Evolutionary conservation across 2,888 invertebrate species (phyloP), one percentile per base, ranked within the genome.

Genomic region (Catocala fraxini): DNA sequence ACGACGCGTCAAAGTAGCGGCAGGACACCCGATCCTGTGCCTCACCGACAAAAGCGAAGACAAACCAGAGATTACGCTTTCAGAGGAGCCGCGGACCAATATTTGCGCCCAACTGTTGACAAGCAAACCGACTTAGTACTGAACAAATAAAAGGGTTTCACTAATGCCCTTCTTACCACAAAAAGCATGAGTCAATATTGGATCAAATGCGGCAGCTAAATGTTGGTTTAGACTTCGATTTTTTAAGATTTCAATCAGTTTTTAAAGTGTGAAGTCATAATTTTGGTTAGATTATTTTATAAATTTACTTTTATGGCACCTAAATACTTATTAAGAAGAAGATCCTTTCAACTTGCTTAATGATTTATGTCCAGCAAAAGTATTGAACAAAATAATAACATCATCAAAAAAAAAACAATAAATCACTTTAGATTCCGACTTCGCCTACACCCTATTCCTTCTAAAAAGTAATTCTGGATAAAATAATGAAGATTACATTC

Each of bases 121-220:
- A 91, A 85, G 92, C 87, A 92, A 93, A 93, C 93, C 91, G 92
- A 89, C 93, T 94, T 92, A 93, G 88, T 86, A 79, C 86, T 83
- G 84, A 75, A 89, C 86, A 89, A 92, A 93, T 90, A 93, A 85
- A 92, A 93, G 93, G 94, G 93, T 90, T 91, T 77, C 91, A 89
- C 91, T 92, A 93, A 93, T 93, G 93, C 91, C 92, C 92, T 92
- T 93, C 93, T 93, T 92, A 91, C 89, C 80, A 91, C 89, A 93
- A 92, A 92, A 92, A 91, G 91, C 88, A 82, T 87, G 71, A 84
- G 83, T 88, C 92, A 91, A 92, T 86, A 91, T 88, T 87, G 85
- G 84, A 74, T 74, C 83, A 85, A 85, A 86, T 80, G 84, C 83
- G 79, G 83, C 84, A 78, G 79, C 70, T 79, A 79, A 59, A 57